Evolutionary conservation across 2,797 vertebrate species (phyloP).

Genomic region (Parotocinclus haroldoi): DNA sequence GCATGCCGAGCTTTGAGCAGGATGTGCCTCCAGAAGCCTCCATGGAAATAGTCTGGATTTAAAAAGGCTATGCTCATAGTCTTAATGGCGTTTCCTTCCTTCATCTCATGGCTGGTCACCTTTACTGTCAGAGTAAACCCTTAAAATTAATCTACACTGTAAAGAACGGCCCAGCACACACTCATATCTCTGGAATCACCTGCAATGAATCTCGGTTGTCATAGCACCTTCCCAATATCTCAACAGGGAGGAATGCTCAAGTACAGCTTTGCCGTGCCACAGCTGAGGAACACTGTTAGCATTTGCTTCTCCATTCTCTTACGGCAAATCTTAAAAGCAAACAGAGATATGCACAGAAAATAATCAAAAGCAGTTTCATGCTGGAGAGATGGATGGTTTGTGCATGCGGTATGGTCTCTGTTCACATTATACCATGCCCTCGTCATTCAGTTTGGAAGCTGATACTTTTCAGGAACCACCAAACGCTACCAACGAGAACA

Average conservation of each 20-base stretch:
- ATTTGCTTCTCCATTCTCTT: constrained; percentile 22
- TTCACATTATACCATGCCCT: constrained; percentile 19
- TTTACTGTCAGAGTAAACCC: constrained; percentile 56
- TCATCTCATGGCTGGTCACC: constrained; percentile 56
- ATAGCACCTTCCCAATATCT: constrained; percentile 54
- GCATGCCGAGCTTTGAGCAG: constrained; percentile 40
- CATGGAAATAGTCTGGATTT: constrained; percentile 50
- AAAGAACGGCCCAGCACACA: constrained; percentile 49
- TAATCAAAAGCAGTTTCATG: constrained; percentile 25
- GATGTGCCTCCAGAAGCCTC: constrained; percentile 44
- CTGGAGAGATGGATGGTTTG: constrained; percentile 16
- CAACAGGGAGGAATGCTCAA: constrained; percentile 40
- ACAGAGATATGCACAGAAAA: constrained; percentile 8
- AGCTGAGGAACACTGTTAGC: constrained; percentile 47
- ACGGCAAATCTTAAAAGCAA: constrained; percentile 12
- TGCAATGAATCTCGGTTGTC: constrained; percentile 58
- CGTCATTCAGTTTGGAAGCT: constrained; percentile 11
- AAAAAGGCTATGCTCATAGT: constrained; percentile 50
- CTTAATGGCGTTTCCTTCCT: constrained; percentile 45
- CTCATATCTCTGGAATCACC: constrained; percentile 50
- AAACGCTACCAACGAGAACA: constrained; percentile 22
- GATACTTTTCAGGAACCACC: constrained; percentile 31
- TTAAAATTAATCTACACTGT: constrained; percentile 53
- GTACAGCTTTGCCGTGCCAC: constrained; percentile 38
- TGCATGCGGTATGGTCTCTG: constrained; percentile 18